phyloP scores from a whole-genome alignment of 2,888 invertebrate genomes.

The Cantharis rustica region DNA sequence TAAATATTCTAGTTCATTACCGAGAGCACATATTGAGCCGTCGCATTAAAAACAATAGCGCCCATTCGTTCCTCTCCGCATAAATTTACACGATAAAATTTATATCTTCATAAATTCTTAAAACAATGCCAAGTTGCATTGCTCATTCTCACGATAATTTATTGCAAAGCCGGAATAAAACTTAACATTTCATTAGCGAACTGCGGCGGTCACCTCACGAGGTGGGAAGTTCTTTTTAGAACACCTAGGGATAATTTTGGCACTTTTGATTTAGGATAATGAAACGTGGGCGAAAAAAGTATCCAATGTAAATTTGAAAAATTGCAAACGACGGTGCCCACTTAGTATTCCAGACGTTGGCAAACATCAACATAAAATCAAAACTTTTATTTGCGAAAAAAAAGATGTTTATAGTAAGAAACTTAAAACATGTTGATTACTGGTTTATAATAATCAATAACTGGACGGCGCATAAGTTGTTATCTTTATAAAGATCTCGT shows the following conservation, averaged over 20 bases:
- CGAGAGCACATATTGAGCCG: background rate
- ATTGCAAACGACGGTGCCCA: background rate
- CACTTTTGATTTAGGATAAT: constrained; percentile 10
- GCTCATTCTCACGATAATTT: constrained; percentile 23
- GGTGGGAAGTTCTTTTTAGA: constrained; percentile 13
- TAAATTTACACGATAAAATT: constrained; percentile 23
- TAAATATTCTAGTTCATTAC: background rate
- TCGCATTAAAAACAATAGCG: constrained; percentile 9
- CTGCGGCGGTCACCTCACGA: constrained; percentile 6
- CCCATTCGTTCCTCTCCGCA: constrained; percentile 17
- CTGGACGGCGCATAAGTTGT: background rate
- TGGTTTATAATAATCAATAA: background rate
- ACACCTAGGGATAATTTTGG: constrained; percentile 26
- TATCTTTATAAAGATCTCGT: constrained; percentile 23
- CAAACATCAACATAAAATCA: background rate
- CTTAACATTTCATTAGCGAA: constrained; percentile 24
- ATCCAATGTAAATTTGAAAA: background rate
- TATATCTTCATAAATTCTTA: constrained; percentile 24
- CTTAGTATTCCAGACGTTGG: background rate
- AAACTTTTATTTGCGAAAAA: background rate
- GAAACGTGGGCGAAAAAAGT: background rate
- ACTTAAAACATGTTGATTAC: background rate
- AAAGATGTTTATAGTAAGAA: background rate
- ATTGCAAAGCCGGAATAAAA: constrained; percentile 20
- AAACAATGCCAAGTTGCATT: constrained; percentile 24